phyloP scores from a whole-genome alignment of 2,888 invertebrate genomes.

The Metopia argyrocephala region DNA sequence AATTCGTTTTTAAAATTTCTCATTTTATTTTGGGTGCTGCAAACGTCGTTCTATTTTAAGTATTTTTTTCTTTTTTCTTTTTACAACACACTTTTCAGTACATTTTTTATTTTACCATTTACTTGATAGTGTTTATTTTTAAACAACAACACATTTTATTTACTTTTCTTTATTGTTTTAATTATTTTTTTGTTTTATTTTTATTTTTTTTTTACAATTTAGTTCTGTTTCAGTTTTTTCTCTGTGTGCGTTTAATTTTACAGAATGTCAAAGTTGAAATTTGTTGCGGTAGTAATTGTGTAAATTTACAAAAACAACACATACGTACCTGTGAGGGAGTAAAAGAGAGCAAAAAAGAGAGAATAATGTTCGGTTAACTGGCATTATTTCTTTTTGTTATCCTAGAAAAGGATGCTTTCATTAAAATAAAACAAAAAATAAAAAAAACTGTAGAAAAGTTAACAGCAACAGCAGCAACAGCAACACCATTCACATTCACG shows the following conservation, averaged over 20 bases:
- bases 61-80: not conserved
- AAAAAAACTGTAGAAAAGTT: constrained; percentile 3
- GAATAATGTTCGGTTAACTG: not conserved
- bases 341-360: not conserved
- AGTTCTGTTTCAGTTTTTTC: constrained; percentile 1
- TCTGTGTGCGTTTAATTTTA: not conserved
- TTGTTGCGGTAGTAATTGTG: constrained; percentile 35
- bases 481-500: not conserved
- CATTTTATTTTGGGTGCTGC: not conserved
- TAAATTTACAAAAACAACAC: constrained; percentile 4
- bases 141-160: constrained; percentile 23
- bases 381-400: not conserved
- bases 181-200: constrained; percentile 6
- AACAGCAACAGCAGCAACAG: not conserved
- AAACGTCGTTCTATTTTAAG: too few relatives aligned
- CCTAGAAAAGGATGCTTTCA: not conserved
- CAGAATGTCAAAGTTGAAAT: constrained; percentile 57
- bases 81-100: too few relatives aligned
- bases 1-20: not conserved
- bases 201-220: not conserved
- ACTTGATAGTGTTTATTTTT: constrained; percentile 29
- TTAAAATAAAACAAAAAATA: not conserved
- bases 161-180: not conserved
- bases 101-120: too few relatives aligned
- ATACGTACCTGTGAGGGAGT: not conserved